These are phyloP conservation scores for Caranx ignobilis DNA, from an alignment of 2,113 vertebrate species.

Conservation along the genomic window DNA sequence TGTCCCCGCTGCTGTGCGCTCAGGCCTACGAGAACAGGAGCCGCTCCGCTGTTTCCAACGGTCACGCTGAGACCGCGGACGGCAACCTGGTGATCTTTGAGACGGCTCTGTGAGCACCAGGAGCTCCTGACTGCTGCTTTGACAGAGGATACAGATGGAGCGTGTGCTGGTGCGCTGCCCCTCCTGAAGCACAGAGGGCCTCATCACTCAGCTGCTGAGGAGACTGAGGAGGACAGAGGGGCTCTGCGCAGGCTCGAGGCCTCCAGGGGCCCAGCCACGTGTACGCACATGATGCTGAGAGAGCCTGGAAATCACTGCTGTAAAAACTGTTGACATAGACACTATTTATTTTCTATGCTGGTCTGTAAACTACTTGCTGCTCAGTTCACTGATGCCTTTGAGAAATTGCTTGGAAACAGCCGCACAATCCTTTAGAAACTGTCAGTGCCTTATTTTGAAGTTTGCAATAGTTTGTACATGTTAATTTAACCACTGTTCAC, in stretches of 20 bases:
- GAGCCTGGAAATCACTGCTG: constrained; percentile 5
- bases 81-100: constrained; percentile 77
- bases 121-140: neutral
- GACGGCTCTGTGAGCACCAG: constrained; percentile 73
- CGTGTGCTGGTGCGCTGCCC: neutral
- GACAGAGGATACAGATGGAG: neutral
- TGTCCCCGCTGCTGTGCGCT: neutral
- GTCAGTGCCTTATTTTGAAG: constrained; percentile 37
- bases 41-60: constrained; percentile 39
- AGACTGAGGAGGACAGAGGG: neutral
- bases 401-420: neutral
- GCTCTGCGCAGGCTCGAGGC: neutral
- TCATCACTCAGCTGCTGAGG: neutral
- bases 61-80: constrained; percentile 24
- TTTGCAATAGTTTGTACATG: neutral
- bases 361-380: neutral
- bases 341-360: constrained; percentile 47
- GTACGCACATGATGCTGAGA: neutral
- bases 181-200: neutral
- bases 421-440: neutral
- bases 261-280: neutral
- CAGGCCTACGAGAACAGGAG: constrained; percentile 74
- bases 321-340: constrained; percentile 17
- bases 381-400: neutral
- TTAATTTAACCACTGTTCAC: neutral